phyloP scores from a whole-genome alignment of 1,140 invertebrate species.

The Zaprionus taronus region DNA sequence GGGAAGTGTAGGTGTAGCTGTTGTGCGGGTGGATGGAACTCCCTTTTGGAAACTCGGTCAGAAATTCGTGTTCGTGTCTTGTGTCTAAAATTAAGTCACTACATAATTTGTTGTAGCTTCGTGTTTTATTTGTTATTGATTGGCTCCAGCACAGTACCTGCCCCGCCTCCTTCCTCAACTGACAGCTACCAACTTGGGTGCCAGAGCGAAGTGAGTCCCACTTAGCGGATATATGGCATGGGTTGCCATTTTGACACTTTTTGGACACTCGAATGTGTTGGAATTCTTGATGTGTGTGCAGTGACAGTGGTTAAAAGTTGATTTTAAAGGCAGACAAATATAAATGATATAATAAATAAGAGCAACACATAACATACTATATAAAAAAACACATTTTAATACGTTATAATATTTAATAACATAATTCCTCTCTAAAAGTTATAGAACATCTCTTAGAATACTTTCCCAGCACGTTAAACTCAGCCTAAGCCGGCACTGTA shows the following conservation, averaged over 20 bases:
- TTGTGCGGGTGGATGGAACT: constrained; percentile 14
- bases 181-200: not conserved
- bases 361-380: too few relatives aligned
- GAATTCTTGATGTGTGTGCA: not conserved
- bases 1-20: not conserved
- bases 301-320: not conserved
- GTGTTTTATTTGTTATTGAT: constrained; percentile 67
- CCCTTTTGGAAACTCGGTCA: constrained; percentile 67
- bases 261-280: not conserved
- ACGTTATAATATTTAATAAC: too few relatives aligned
- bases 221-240: not conserved
- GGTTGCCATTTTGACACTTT: not conserved
- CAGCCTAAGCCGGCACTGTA: not conserved
- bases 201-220: not conserved
- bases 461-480: too few relatives aligned
- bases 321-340: not conserved
- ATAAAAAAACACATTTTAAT: too few relatives aligned
- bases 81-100: constrained; percentile 73
- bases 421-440: too few relatives aligned
- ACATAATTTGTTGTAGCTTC: constrained; percentile 57
- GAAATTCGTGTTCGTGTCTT: constrained; percentile 61
- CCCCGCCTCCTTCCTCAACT: not conserved
- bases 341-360: not conserved
- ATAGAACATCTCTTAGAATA: too few relatives aligned
- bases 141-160: constrained; percentile 21